Evolutionary conservation across 1,140 invertebrate species (phyloP).

Genomic region (Lordiphosa stackelbergi): DNA sequence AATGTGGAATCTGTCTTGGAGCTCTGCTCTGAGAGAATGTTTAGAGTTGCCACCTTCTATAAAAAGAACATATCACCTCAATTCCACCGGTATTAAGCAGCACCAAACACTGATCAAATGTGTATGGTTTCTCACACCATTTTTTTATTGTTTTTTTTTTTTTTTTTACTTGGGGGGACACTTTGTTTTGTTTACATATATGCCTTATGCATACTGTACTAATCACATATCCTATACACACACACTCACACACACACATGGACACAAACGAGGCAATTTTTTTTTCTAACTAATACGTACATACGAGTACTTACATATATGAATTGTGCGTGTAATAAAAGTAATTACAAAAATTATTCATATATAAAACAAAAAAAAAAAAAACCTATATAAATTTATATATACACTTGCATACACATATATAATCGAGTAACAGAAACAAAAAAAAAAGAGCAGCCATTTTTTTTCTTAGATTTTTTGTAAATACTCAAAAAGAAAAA

Average conservation of each 20-base stretch:
- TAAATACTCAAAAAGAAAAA: conserved; percentile 65
- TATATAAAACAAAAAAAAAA: conserved; percentile 17
- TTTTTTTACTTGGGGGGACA: background rate
- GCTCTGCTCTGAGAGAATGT: no score
- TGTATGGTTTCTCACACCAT: background rate
- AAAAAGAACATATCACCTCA: no score
- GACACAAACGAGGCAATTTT: conserved; percentile 26
- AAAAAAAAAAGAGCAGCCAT: conserved; percentile 26
- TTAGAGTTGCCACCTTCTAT: no score
- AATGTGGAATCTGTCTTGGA: no score
- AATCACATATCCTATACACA: conserved; percentile 39
- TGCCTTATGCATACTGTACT: conserved; percentile 23
- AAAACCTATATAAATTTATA: conserved; percentile 8
- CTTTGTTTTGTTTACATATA: conserved; percentile 3
- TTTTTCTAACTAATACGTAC: conserved; percentile 36
- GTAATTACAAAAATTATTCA: conserved; percentile 39
- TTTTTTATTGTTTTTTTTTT: conserved; percentile 5
- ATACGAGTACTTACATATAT: conserved; percentile 1
- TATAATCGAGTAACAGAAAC: conserved; percentile 24
- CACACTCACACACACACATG: conserved; percentile 26
- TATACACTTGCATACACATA: conserved; percentile 23
- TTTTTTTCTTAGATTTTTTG: conserved; percentile 70
- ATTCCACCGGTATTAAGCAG: background rate
- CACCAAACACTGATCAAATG: background rate
- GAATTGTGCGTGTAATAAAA: conserved; percentile 28